Base-by-base conservation (phyloP, 2,797 vertebrate genomes). In the Bufotes viridis region DNA sequence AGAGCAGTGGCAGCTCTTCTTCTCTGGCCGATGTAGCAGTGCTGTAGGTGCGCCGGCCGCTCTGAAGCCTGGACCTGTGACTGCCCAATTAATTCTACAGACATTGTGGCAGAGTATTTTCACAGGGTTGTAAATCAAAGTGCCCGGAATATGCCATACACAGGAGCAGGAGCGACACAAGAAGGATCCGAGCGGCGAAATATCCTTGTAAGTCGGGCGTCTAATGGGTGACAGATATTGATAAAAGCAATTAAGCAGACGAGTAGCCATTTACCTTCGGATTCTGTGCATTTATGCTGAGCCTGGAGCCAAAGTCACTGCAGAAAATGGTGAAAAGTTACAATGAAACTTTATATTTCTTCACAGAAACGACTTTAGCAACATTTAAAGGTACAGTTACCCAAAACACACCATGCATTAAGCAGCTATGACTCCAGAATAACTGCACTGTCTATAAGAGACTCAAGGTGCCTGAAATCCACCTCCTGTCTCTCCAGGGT, bases 271-370 rank as follows among this genome's bases (percentile, higher is more conserved):
- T 84, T 80, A 88, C 87, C 75, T 84, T 84, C 6, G 75, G 53
- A 60, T 63, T 88, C 49, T 69, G 74, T 15, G 26, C 1, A 14
- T 76, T 84, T 34, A 84, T 12, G 24, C 6, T 82, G 6, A 78
- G 61, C 42, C 81, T 58, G 0, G 74, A 22, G 13, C 22, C 70
- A 60, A 84, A 83, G 22, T 88, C 87, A 70, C 87, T 88, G 74
- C 5, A 55, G 78, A n/a, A 70, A 6, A 70, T n/a, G 58, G 29
- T 12, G 12, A 26, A 60, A n/a, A 34, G 20, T 58, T 26, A 83
- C 17, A 53, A 12, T 9, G 14, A 72, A 5, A 3, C 42, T 5
- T 42, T 42, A 42, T 42, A 42, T 42, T 42, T 42, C 42, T 42
- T 42, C 4, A 42, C 6, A 42, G 42, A 42, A 42, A 42, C 42